phyloP scores from a whole-genome alignment of 1,140 invertebrate genomes.

The Capitella teleta region DNA sequence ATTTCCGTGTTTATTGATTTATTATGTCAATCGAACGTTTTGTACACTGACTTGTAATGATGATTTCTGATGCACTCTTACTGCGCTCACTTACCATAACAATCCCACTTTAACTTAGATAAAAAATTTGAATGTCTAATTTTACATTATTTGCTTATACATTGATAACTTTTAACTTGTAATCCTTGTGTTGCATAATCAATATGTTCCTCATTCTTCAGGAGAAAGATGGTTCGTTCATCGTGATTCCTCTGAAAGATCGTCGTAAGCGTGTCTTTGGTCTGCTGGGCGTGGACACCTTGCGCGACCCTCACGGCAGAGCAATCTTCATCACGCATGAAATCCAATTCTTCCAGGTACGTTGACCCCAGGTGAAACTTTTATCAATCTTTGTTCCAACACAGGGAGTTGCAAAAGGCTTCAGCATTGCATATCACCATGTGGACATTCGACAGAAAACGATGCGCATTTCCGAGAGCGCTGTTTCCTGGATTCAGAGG shows the following conservation, averaged over 20 bases:
- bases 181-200: too few species aligned
- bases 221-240: slow-evolving; percentile 35
- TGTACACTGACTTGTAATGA: too few species aligned
- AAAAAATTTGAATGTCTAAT: too few species aligned
- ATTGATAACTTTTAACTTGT: too few species aligned
- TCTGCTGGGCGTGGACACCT: slow-evolving; percentile 36
- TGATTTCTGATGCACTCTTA: too few species aligned
- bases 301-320: slow-evolving; percentile 32
- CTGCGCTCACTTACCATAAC: too few species aligned
- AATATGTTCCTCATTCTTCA: too few species aligned
- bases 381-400: background rate
- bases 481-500: slow-evolving; percentile 36
- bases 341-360: slow-evolving; percentile 40
- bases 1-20: too few species aligned
- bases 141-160: too few species aligned
- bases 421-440: slow-evolving; percentile 38
- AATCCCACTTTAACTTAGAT: too few species aligned
- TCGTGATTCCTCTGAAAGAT: slow-evolving; percentile 37
- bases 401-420: slow-evolving; percentile 37
- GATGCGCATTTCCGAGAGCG: slow-evolving; percentile 35
- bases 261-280: slow-evolving; percentile 39
- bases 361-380: background rate
- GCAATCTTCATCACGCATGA: slow-evolving; percentile 40
- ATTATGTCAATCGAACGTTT: too few species aligned
- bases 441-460: slow-evolving; percentile 34